Evolutionary conservation across 92 coral and sea anemone species (phyloP), one percentile per base, ranked within the genome.

Genomic region (Parazoanthus atlanticus): DNA sequence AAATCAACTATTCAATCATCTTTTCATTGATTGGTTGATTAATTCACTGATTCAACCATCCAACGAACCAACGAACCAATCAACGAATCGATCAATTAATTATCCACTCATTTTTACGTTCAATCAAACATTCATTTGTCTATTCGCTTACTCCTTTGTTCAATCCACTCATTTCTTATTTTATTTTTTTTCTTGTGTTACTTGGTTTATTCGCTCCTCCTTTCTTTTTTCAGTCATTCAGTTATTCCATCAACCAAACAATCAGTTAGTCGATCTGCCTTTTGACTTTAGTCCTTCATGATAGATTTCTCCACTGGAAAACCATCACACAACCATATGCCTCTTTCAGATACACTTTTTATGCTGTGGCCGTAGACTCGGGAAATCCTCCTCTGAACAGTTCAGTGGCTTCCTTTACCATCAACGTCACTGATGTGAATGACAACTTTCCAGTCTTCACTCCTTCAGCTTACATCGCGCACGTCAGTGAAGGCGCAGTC

Each of bases 371-470:
- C 8, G 86, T 86, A 23, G 97, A 94, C 86, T 79, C 46, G 31
- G 97, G 97, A 78, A 82, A 78, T 26, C 97, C 95, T 71, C 82
- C 92, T 69, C 89, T 93, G 8, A 94, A 91, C 82, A 91, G 95
- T 90, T 80, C 93, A 28, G 33, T 66, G 28, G 91, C 90, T 10
- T 81, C 90, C 32, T 91, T 94, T 80, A 90, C 93, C 49, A 94
- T 94, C 79, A 77, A 41, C 15, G 80, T 94, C 11, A 76, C 82
- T 72, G 95, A 94, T 81, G 91, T 88, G 32, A 94, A 94, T 80
- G 97, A 94, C 85, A 92, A 94, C 70, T 82, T 86, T 78, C 97
- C 97, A 33, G 93, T 92, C 46, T 94, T 94, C 64, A 82, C 82
- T 80, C 94, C 94, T 65, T 89, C 90, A 38, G 93, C 90, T 21